A percentile compares a stretch with the other conserved stretches of the same genome.
These are phyloP conservation scores for Macrotus californicus DNA, from an alignment of 2,113 vertebrate species.

Conservation along the genomic window DNA sequence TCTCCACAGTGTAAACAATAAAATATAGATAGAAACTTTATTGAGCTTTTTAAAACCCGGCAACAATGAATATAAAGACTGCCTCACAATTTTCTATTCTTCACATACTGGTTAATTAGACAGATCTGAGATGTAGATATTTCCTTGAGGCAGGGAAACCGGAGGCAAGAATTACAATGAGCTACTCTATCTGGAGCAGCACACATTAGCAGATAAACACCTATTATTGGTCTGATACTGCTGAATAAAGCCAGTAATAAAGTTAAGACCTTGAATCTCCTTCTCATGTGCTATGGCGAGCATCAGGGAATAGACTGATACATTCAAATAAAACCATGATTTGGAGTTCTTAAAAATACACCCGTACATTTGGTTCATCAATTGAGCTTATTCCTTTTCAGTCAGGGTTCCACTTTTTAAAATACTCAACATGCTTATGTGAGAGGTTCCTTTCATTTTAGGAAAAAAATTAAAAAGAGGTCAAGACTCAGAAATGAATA, in stretches of 20 bases:
- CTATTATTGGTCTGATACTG: not conserved
- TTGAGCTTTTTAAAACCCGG: constrained; percentile 54
- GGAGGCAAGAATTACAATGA: constrained; percentile 49
- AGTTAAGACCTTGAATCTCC: constrained; percentile 34
- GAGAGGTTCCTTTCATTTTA: constrained; percentile 2
- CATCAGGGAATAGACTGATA: not conserved
- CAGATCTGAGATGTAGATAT: constrained; percentile 18
- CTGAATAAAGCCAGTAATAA: constrained; percentile 19
- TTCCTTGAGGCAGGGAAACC: constrained; percentile 42
- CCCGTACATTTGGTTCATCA: not conserved
- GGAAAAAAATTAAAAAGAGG: not conserved
- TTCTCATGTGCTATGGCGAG: not conserved
- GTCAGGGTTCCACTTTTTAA: not conserved
- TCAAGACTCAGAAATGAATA: not conserved
- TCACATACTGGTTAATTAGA: constrained; percentile 68
- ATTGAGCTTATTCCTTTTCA: not conserved
- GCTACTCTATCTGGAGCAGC: not conserved
- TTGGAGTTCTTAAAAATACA: not conserved
- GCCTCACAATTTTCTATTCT: constrained; percentile 57
- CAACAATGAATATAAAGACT: not conserved
- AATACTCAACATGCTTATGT: not conserved
- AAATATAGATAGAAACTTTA: constrained; percentile 53
- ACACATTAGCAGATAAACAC: constrained; percentile 34
- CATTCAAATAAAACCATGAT: not conserved
- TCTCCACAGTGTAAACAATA: constrained; percentile 47